Evolutionary conservation across 2,888 invertebrate species (phyloP), one percentile per base, ranked within the genome.

Genomic region (Melanotus villosus): DNA sequence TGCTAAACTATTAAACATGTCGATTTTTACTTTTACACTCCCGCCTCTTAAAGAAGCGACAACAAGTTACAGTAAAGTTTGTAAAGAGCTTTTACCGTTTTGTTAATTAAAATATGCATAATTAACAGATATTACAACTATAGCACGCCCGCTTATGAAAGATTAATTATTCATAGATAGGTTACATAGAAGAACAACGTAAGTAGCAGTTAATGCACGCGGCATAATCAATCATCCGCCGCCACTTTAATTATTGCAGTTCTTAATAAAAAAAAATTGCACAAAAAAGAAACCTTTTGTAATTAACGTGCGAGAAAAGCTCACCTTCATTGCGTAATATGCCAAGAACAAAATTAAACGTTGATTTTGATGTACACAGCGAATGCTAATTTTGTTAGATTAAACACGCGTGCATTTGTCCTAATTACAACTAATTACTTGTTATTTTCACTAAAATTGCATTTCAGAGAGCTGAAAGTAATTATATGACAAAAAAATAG

Each of bases 51-150:
- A 18, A 43, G 10, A 47, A 12, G 18, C 41, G 23, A 47, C 21
- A 36, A 36, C n/a, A n/a, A 62, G 4, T 12, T 50, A 10, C 62
- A 34, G 41, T n/a, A 62, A 62, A 62, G 50, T 62, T 60, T 45
- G 12, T 30, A 47, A 60, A 47, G 59, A 60, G 30, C 45, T 32
- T 34, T 45, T 23, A 14, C 34, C 64, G 43, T 64, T 65, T 65
- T 45, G 65, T 65, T 65, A 59, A 65, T 65, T 65, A 59, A 65
- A 58, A 65, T 65, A 36, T 65, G 50, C 65, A 65, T 65, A 65
- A 65, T 65, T 65, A 65, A 65, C 50, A 59, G 47, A 41, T 52
- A 65, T 59, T 65, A 65, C 65, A 30, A 59, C 50, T 59, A 58
- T 43, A 52, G 54, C 38, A 59, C 18, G 52, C 26, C 18, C 30